phyloP scores from a whole-genome alignment of 2,113 vertebrate genomes.

The Orycteropus afer region DNA sequence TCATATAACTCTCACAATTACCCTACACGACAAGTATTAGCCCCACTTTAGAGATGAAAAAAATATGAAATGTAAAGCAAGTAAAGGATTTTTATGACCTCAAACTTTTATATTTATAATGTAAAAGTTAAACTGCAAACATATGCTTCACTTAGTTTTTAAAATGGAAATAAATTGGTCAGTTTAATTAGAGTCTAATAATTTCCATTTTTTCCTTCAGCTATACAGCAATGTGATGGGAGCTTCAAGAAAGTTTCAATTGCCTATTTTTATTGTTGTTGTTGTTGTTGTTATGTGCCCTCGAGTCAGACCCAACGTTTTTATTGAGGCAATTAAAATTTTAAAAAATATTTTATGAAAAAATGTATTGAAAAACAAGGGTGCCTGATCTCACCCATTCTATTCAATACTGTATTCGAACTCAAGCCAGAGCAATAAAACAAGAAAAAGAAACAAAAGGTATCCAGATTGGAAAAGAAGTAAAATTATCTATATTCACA shows the following conservation, averaged over 20 bases:
- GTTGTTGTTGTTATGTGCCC: too few species aligned
- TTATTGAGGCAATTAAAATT: slow-evolving; percentile 20
- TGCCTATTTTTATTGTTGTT: neutral
- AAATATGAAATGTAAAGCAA: neutral
- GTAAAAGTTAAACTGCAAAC: slow-evolving; percentile 38
- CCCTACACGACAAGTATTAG: neutral
- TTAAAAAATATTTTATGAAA: slow-evolving; percentile 6
- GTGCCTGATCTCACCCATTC: too few species aligned
- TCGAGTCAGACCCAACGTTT: too few species aligned
- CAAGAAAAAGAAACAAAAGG: too few species aligned
- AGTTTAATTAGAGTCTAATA: slow-evolving; percentile 7
- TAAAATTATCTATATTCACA: too few species aligned
- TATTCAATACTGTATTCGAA: too few species aligned
- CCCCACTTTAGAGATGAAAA: slow-evolving; percentile 40
- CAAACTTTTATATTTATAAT: neutral
- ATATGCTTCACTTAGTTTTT: slow-evolving; percentile 6
- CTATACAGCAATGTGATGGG: neutral
- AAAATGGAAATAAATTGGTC: slow-evolving; percentile 8
- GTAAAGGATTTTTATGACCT: slow-evolving; percentile 19
- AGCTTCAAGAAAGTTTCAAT: slow-evolving; percentile 22
- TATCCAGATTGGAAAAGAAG: too few species aligned
- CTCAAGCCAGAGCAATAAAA: too few species aligned
- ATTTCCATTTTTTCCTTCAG: slow-evolving; percentile 43
- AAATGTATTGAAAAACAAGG: neutral
- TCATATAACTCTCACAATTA: slow-evolving; percentile 10